Conservation (phyloP, 2,113 vertebrate genomes). For the Hiodon tergisus region DNA sequence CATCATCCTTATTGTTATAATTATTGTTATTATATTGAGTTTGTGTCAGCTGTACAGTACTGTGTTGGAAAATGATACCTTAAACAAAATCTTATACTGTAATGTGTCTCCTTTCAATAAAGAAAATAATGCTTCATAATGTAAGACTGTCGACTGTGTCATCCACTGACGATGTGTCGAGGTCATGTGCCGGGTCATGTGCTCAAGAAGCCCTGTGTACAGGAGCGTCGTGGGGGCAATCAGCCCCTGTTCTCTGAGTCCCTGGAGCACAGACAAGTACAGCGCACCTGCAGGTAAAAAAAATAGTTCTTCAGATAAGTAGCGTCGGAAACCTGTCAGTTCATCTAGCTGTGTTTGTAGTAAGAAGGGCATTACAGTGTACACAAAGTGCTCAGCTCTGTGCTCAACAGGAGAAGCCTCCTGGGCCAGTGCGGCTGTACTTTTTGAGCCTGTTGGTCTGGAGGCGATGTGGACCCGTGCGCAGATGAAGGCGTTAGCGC, state of each 20-base stretch:
- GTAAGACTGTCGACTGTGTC: conserved; percentile 23
- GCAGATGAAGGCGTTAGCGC: conserved; percentile 50
- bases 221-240: too few relatives aligned
- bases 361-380: not conserved
- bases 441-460: not conserved
- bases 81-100: conserved; percentile 72
- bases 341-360: too few relatives aligned
- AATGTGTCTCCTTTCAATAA: conserved; percentile 93
- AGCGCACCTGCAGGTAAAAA: too few relatives aligned
- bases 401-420: not conserved
- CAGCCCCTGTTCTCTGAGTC: too few relatives aligned
- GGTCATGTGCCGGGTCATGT: too few relatives aligned
- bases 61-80: conserved; percentile 72
- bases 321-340: too few relatives aligned
- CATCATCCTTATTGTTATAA: conserved; percentile 32
- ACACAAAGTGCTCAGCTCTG: conserved; percentile 2
- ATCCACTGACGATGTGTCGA: not conserved
- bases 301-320: too few relatives aligned
- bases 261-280: too few relatives aligned
- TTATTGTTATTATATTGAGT: conserved; percentile 59
- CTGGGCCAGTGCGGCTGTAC: not conserved
- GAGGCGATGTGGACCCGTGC: conserved; percentile 33
- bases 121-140: conserved; percentile 70
- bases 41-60: conserved; percentile 85
- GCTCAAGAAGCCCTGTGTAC: too few relatives aligned